Evolutionary conservation across 2,113 vertebrate genomes (phyloP).

Genomic region (Nycticebus coucang): DNA sequence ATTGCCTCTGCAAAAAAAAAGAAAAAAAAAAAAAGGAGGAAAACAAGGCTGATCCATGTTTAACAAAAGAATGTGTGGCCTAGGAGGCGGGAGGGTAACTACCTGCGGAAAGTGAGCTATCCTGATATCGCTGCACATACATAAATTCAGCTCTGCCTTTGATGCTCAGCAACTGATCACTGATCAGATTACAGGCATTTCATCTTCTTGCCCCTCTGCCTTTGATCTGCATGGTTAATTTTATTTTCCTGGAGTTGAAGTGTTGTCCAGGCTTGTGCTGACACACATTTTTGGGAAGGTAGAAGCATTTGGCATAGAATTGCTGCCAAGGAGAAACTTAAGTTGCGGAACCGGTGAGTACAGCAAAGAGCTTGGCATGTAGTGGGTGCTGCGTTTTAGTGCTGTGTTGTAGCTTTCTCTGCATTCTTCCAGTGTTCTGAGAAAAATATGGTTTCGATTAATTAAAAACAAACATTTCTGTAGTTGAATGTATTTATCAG

Average conservation of each 20-base stretch:
- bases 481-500: background rate
- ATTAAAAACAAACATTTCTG: background rate
- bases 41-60: slow-evolving; percentile 61
- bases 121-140: slow-evolving; percentile 30
- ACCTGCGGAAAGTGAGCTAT: slow-evolving; percentile 82
- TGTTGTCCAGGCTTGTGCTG: slow-evolving; percentile 87
- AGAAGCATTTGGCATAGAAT: slow-evolving; percentile 82
- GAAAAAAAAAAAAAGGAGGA: background rate
- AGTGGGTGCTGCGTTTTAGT: slow-evolving; percentile 82
- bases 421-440: slow-evolving; percentile 19
- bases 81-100: slow-evolving; percentile 73
- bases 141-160: slow-evolving; percentile 86
- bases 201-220: slow-evolving; percentile 88
- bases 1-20: slow-evolving; percentile 57
- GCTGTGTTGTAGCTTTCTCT: slow-evolving; percentile 40
- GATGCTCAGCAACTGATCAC: slow-evolving; percentile 91
- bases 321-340: slow-evolving; percentile 76
- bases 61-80: slow-evolving; percentile 77
- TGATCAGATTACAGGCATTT: slow-evolving; percentile 94
- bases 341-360: slow-evolving; percentile 74
- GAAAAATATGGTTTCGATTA: background rate
- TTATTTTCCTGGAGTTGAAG: slow-evolving; percentile 88
- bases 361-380: slow-evolving; percentile 75
- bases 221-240: slow-evolving; percentile 93
- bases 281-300: slow-evolving; percentile 81